phyloP scores from a whole-genome alignment of 2,888 invertebrate genomes.

The Habroteleia sp. region DNA sequence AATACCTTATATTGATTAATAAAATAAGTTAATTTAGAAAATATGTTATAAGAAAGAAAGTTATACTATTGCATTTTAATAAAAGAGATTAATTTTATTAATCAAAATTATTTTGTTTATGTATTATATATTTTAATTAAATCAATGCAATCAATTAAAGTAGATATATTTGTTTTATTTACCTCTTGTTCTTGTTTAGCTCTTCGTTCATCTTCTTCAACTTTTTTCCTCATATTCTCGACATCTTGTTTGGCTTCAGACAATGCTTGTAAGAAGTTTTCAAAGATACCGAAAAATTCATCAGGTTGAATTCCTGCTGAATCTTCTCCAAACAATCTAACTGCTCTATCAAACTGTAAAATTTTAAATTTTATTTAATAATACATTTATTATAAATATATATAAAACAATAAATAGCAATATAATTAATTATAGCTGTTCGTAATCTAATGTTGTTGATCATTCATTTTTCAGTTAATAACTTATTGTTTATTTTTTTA shows the following conservation, averaged over 20 bases:
- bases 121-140: background rate
- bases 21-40: too few species aligned
- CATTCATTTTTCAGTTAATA: too few species aligned
- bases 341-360: constrained; percentile 90
- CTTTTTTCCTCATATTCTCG: constrained; percentile 89
- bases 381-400: too few species aligned
- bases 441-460: too few species aligned
- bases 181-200: constrained; percentile 93
- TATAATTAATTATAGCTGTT: too few species aligned
- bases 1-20: too few species aligned
- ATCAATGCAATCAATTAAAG: too few species aligned
- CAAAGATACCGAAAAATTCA: constrained; percentile 96
- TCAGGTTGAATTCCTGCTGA: constrained; percentile 92
- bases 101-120: background rate
- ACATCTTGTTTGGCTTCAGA: constrained; percentile 93
- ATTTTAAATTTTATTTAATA: background rate
- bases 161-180: constrained; percentile 60
- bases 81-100: too few species aligned
- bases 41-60: too few species aligned
- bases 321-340: constrained; percentile 95
- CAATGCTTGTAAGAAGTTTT: constrained; percentile 91
- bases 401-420: too few species aligned
- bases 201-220: constrained; percentile 95
- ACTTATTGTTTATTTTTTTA: background rate
- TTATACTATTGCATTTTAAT: too few species aligned